phyloP scores from a whole-genome alignment of 2,113 vertebrate genomes.

The Caracal caracal region DNA sequence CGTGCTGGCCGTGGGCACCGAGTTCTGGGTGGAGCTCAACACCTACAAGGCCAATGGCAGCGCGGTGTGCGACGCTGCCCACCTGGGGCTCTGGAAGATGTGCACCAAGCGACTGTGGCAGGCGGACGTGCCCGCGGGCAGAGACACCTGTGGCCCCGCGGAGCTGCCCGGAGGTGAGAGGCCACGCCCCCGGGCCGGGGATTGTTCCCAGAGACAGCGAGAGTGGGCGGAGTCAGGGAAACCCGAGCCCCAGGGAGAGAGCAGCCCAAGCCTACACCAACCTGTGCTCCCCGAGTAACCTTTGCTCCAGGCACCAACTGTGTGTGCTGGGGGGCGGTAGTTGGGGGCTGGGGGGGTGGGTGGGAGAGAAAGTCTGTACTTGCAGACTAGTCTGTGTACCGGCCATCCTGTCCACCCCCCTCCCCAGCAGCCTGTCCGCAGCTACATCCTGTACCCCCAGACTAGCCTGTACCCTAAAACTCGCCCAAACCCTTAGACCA shows the following conservation, averaged over 20 bases:
- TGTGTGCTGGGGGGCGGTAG: background rate
- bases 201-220: background rate
- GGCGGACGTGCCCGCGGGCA: conserved; percentile 87
- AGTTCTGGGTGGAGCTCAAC: conserved; percentile 94
- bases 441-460: background rate
- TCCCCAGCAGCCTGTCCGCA: background rate
- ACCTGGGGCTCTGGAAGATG: conserved; percentile 93
- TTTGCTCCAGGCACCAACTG: background rate
- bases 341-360: background rate
- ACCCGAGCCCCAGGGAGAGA: background rate
- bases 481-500: background rate
- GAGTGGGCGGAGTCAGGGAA: background rate
- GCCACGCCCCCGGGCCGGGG: background rate
- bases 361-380: no score
- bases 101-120: conserved; percentile 91
- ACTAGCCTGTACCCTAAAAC: background rate
- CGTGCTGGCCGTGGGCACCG: conserved; percentile 92
- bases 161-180: conserved; percentile 91
- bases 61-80: conserved; percentile 88
- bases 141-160: conserved; percentile 90
- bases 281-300: background rate
- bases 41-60: conserved; percentile 88
- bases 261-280: fast-evolving
- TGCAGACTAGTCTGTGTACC: no score
- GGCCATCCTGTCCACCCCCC: background rate